phyloP scores from a whole-genome alignment of 2,113 vertebrate genomes.

The Cercopithecus mona region DNA sequence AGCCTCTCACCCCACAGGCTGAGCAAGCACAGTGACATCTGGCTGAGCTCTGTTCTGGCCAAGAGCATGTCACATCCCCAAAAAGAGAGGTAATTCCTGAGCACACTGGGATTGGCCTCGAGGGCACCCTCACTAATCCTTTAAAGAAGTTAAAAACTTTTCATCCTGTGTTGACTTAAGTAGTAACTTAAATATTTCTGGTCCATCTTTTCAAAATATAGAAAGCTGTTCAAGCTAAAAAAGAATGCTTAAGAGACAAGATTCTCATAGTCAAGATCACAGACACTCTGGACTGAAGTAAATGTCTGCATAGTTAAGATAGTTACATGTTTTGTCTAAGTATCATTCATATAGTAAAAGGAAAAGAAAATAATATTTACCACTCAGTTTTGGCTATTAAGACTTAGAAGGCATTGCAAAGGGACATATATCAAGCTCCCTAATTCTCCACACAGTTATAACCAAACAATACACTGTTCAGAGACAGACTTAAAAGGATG shows the following conservation, averaged over 20 bases:
- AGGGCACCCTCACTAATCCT: neutral
- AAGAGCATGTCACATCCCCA: neutral
- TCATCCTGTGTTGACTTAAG: neutral
- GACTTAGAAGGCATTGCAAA: neutral
- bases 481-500: neutral
- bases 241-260: neutral
- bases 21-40: neutral
- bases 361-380: neutral
- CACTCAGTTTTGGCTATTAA: neutral
- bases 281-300: neutral
- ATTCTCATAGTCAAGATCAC: neutral
- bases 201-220: slow-evolving; percentile 31
- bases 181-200: neutral
- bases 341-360: neutral
- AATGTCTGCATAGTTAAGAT: neutral
- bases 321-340: neutral
- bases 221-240: slow-evolving; percentile 1
- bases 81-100: neutral
- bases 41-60: neutral
- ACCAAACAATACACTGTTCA: neutral
- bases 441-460: neutral
- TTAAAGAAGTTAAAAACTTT: slow-evolving; percentile 7
- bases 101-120: neutral
- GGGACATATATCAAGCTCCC: neutral
- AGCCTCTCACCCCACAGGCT: neutral